Evolutionary conservation across 2,797 vertebrate species (phyloP).

Genomic region (Anabas testudineus): DNA sequence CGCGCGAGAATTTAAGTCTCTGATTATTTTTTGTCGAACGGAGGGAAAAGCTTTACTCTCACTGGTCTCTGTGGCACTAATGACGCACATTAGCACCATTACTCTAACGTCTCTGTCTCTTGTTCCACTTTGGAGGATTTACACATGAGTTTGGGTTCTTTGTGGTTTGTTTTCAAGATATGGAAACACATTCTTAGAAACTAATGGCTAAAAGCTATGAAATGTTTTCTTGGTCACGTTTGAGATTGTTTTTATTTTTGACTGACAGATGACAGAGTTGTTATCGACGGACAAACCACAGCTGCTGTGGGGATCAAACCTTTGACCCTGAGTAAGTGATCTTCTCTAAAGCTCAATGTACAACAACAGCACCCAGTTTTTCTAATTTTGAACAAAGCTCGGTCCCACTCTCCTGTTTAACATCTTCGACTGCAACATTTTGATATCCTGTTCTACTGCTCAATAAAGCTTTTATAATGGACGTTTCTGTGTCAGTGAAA

Average conservation of each 20-base stretch:
- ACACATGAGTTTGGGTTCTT: too few relatives aligned
- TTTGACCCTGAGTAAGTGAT: not conserved
- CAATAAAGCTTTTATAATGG: conserved; percentile 69
- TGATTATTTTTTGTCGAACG: too few relatives aligned
- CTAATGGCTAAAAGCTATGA: too few relatives aligned
- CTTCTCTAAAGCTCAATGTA: conserved; percentile 4
- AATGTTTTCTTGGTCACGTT: not conserved
- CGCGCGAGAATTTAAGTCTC: too few relatives aligned
- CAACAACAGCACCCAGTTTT: not conserved
- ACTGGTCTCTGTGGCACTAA: too few relatives aligned
- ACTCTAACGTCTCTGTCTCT: too few relatives aligned
- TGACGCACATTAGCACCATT: too few relatives aligned
- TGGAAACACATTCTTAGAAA: too few relatives aligned
- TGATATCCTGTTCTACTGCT: conserved; percentile 53
- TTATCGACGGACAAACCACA: not conserved
- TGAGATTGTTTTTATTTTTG: not conserved
- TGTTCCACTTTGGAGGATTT: too few relatives aligned
- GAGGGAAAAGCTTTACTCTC: too few relatives aligned
- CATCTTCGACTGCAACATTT: conserved; percentile 31
- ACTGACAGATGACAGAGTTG: not conserved
- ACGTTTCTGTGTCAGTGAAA: conserved; percentile 15
- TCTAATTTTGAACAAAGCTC: not conserved
- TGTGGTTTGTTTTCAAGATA: not conserved
- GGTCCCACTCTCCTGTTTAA: not conserved
- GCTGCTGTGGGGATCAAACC: conserved; percentile 13